A percentile compares a stretch with the other conserved stretches of the same genome.
phyloP scores from a whole-genome alignment of 2,888 invertebrate genomes.

The Dryococelus australis region DNA sequence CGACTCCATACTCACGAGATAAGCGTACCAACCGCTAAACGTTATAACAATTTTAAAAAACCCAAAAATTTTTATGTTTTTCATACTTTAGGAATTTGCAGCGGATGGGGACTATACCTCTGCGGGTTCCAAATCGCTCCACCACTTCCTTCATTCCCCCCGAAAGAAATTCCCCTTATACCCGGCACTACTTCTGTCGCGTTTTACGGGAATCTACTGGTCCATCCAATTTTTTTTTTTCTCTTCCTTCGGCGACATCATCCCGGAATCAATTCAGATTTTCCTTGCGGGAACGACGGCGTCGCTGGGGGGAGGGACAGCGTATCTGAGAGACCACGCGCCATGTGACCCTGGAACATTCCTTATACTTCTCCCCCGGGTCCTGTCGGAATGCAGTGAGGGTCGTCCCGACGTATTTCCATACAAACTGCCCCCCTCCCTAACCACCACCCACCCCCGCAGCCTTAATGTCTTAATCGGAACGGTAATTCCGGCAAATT shows the following conservation, averaged over 20 bases:
- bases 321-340: no score
- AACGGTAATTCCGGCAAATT: slow-evolving; percentile 24
- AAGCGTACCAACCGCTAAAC: no score
- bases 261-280: slow-evolving; percentile 16
- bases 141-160: no score
- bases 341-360: no score
- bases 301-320: not conserved
- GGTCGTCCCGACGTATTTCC: not conserved
- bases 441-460: not conserved
- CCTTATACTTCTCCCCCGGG: not conserved
- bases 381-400: not conserved
- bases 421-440: slow-evolving; percentile 25
- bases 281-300: not conserved
- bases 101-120: no score
- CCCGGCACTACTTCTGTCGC: not conserved
- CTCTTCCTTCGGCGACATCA: not conserved
- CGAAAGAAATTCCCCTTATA: no score
- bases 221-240: not conserved
- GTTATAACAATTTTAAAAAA: no score
- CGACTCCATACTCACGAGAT: no score
- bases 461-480: slow-evolving; percentile 25
- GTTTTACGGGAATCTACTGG: not conserved
- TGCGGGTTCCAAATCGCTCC: no score
- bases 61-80: no score
- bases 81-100: no score